Evolutionary conservation across 2,113 vertebrate species (phyloP).

Genomic region (Calonectris borealis): DNA sequence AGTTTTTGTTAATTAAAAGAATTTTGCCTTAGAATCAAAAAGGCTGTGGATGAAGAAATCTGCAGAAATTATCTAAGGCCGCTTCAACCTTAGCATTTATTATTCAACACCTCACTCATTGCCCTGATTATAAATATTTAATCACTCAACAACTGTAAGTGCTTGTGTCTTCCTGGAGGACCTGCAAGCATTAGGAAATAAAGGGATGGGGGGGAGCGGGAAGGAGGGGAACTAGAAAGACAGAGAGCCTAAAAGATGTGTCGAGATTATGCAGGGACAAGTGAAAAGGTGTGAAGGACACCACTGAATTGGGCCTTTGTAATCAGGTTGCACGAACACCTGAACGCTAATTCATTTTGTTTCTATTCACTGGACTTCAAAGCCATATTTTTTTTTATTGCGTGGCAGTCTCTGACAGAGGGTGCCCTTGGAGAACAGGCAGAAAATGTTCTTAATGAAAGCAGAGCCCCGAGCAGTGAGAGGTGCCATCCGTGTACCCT

Average conservation of each 20-base stretch:
- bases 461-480: slow-evolving; percentile 68
- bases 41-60: slow-evolving; percentile 74
- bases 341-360: slow-evolving; percentile 63
- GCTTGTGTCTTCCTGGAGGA: slow-evolving; percentile 84
- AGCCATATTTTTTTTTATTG: slow-evolving; percentile 44
- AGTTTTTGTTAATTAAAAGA: slow-evolving; percentile 72
- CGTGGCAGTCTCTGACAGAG: slow-evolving; percentile 61
- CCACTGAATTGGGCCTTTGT: slow-evolving; percentile 57
- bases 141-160: slow-evolving; percentile 87
- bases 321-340: slow-evolving; percentile 69
- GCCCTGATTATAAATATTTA: slow-evolving; percentile 94
- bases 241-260: slow-evolving; percentile 33
- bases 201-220: background rate
- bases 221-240: background rate
- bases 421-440: slow-evolving; percentile 69
- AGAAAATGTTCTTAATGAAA: slow-evolving; percentile 73
- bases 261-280: slow-evolving; percentile 54
- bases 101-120: slow-evolving; percentile 88
- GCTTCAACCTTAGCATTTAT: slow-evolving; percentile 83
- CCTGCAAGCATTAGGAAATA: slow-evolving; percentile 75
- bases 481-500: slow-evolving; percentile 69
- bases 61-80: slow-evolving; percentile 85
- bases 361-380: slow-evolving; percentile 67
- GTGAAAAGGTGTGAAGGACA: slow-evolving; percentile 73
- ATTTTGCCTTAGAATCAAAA: slow-evolving; percentile 75